phyloP scores from a whole-genome alignment of 2,797 vertebrate genomes.

The Poeciliopsis presidionis region DNA sequence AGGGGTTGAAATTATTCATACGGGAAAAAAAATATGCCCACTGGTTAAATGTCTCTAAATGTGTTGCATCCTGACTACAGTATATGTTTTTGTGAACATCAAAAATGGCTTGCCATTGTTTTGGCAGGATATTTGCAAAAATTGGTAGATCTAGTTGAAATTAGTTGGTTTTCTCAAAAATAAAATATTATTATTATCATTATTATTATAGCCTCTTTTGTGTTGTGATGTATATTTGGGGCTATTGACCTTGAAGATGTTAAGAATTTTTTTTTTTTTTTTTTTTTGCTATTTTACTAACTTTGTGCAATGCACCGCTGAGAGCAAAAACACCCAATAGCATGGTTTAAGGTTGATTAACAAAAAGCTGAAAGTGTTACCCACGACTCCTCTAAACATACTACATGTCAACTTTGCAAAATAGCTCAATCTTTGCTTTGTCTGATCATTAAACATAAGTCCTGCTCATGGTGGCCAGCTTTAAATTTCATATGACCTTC shows the following conservation, averaged over 20 bases:
- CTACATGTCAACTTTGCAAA: not conserved
- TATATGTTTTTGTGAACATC: not conserved
- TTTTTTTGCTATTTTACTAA: not conserved
- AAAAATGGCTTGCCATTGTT: not conserved
- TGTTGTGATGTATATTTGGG: not conserved
- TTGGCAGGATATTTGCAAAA: not conserved
- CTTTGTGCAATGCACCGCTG: not conserved
- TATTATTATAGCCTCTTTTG: not conserved
- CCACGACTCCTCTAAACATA: not conserved
- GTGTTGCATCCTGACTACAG: not conserved
- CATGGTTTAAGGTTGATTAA: not conserved
- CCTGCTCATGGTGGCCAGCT: not conserved
- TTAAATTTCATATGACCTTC: not conserved
- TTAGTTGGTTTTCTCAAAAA: not conserved
- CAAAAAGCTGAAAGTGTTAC: not conserved
- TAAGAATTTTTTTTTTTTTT: not conserved
- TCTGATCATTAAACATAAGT: not conserved
- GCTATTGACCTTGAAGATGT: not conserved
- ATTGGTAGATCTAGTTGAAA: not conserved
- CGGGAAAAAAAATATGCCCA: not conserved
- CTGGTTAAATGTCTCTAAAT: not conserved
- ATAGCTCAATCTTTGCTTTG: not conserved
- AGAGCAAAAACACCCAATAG: not conserved
- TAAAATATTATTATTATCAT: too few relatives aligned
- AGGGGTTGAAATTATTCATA: not conserved